phyloP scores from a whole-genome alignment of 2,113 vertebrate species.

The Larimichthys crocea region DNA sequence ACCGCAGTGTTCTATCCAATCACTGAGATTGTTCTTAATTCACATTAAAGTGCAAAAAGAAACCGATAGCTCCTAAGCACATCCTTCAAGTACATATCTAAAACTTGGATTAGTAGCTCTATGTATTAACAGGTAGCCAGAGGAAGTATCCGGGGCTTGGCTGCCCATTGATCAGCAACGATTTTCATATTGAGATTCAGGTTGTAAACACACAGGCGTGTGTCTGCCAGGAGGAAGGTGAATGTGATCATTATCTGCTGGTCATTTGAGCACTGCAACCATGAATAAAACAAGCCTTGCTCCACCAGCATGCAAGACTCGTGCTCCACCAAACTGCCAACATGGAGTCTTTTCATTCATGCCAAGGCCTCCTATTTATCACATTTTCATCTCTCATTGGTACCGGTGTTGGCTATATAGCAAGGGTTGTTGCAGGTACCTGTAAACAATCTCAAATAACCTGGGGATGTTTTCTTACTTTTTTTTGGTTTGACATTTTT shows the following conservation, averaged over 20 bases:
- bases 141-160: constrained; percentile 64
- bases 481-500: constrained; percentile 73
- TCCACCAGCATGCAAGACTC: constrained; percentile 54
- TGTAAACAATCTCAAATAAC: constrained; percentile 81
- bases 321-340: constrained; percentile 51
- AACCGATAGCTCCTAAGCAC: constrained; percentile 30
- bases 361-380: constrained; percentile 68
- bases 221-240: constrained; percentile 82
- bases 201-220: constrained; percentile 66
- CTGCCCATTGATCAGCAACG: constrained; percentile 63
- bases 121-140: constrained; percentile 62
- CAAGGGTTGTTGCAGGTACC: constrained; percentile 50
- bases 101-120: constrained; percentile 59
- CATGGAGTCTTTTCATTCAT: constrained; percentile 58
- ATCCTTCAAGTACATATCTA: constrained; percentile 26
- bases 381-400: constrained; percentile 71
- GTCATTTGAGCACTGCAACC: constrained; percentile 64
- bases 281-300: constrained; percentile 78
- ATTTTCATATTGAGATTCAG: constrained; percentile 80
- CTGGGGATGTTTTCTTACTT: constrained; percentile 78
- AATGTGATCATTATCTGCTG: constrained; percentile 78
- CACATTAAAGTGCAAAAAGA: constrained; percentile 36
- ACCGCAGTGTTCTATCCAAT: constrained; percentile 38
- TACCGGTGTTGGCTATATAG: constrained; percentile 51
- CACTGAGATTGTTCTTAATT: constrained; percentile 57